These are phyloP conservation scores for Parelbella ahira DNA, from an alignment of 2,888 invertebrate species.

Conservation along the genomic window DNA sequence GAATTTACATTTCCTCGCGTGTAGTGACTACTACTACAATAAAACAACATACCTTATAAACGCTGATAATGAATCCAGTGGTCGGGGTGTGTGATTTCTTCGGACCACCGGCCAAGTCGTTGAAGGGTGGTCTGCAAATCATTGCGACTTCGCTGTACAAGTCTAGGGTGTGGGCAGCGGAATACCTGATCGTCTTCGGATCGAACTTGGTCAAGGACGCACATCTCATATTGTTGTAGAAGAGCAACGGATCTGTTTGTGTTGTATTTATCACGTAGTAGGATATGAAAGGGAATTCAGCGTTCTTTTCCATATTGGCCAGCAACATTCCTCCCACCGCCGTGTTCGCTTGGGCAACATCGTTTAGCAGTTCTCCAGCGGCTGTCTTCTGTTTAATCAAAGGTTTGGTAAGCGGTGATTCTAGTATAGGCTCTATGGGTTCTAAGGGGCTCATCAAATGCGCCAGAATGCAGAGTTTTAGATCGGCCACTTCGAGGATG, in stretches of 20 bases:
- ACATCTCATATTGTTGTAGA: slow-evolving; percentile 91
- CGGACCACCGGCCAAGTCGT: slow-evolving; percentile 86
- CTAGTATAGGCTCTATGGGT: slow-evolving; percentile 91
- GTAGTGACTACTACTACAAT: too few relatives aligned
- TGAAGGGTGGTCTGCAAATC: slow-evolving; percentile 92
- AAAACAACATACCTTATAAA: slow-evolving; percentile 84
- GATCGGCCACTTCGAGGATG: slow-evolving; percentile 92
- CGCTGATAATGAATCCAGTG: slow-evolving; percentile 95
- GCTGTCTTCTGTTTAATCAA: slow-evolving; percentile 88
- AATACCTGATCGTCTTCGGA: slow-evolving; percentile 87
- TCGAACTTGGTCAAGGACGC: slow-evolving; percentile 93
- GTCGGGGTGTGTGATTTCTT: slow-evolving; percentile 89
- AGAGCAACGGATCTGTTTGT: slow-evolving; percentile 91
- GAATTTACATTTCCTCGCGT: too few relatives aligned
- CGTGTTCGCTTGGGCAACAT: slow-evolving; percentile 86
- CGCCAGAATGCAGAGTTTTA: slow-evolving; percentile 92
- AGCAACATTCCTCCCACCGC: slow-evolving; percentile 91
- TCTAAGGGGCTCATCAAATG: slow-evolving; percentile 95
- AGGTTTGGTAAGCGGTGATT: slow-evolving; percentile 91
- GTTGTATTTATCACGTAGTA: slow-evolving; percentile 94
- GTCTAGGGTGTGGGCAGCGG: slow-evolving; percentile 92
- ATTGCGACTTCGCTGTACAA: slow-evolving; percentile 94
- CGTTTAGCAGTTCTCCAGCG: slow-evolving; percentile 87
- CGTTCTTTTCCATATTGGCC: slow-evolving; percentile 93
- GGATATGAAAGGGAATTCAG: slow-evolving; percentile 95